phyloP scores from a whole-genome alignment of 2,888 invertebrate species.

The Ischnura elegans region DNA sequence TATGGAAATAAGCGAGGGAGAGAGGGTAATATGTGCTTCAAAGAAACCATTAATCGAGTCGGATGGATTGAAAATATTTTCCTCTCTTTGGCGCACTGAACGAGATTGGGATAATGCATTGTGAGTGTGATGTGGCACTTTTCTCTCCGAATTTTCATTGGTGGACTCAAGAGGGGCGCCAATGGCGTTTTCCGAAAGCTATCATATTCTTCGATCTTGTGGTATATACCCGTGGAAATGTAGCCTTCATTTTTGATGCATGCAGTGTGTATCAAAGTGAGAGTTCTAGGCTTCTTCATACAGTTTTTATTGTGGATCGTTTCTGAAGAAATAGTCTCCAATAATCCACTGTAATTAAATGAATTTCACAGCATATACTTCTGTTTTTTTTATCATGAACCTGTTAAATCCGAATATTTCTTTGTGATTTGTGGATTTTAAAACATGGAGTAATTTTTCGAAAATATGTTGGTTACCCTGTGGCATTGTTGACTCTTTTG shows the following conservation, averaged over 20 bases:
- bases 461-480: too few species aligned
- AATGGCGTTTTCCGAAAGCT: too few species aligned
- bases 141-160: neutral
- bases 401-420: too few species aligned
- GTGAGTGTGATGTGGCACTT: neutral
- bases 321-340: too few species aligned
- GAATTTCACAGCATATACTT: too few species aligned
- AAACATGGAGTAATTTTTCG: too few species aligned
- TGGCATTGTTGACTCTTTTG: too few species aligned
- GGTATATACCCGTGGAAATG: neutral
- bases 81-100: neutral
- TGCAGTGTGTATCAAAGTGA: neutral
- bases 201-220: neutral
- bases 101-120: neutral
- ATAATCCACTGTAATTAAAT: too few species aligned
- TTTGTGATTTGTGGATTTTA: too few species aligned
- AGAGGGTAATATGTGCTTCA: constrained; percentile 21
- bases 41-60: neutral
- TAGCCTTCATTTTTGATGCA: neutral
- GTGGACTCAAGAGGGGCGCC: neutral
- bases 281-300: too few species aligned
- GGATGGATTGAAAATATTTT: constrained; percentile 4
- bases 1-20: neutral
- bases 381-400: too few species aligned
- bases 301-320: too few species aligned